Conservation (phyloP, 2,113 vertebrate species). For the Uropsilus gracilis region DNA sequence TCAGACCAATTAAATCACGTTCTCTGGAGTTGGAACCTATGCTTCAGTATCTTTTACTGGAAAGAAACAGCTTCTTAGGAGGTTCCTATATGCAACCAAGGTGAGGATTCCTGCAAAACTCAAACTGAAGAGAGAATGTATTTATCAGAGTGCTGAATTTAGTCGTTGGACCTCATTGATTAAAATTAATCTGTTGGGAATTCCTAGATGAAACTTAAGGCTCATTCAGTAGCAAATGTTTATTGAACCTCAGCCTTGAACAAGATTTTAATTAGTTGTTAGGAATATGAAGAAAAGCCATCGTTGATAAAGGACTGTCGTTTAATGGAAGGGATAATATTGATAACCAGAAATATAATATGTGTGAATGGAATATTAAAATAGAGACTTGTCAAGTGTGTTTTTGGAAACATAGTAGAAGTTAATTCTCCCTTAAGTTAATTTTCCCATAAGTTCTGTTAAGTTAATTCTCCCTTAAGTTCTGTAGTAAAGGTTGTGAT, state of each 20-base stretch:
- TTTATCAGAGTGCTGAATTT: not conserved
- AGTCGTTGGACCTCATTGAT: not conserved
- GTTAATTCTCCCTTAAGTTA: not conserved
- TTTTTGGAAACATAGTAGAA: not conserved
- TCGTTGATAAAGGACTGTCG: not conserved
- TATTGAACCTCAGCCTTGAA: not conserved
- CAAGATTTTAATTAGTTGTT: conserved; percentile 37
- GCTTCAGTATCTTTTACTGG: not conserved
- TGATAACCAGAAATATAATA: not conserved
- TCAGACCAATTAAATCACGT: conserved; percentile 28
- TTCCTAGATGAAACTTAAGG: not conserved
- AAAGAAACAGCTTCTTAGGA: not conserved
- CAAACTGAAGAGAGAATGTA: not conserved
- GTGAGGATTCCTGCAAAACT: not conserved
- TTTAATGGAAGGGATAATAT: not conserved
- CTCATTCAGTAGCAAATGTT: not conserved
- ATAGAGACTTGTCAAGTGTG: not conserved
- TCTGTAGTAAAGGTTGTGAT: not conserved
- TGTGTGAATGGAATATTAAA: not conserved
- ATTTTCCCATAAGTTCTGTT: not conserved
- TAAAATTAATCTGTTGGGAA: conserved; percentile 40
- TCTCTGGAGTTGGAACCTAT: not conserved
- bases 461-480: not conserved
- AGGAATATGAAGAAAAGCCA: not conserved
- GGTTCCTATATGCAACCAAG: not conserved